These are phyloP conservation scores for Rafetus swinhoei DNA, from an alignment of 2,113 vertebrate species.

Conservation along the genomic window DNA sequence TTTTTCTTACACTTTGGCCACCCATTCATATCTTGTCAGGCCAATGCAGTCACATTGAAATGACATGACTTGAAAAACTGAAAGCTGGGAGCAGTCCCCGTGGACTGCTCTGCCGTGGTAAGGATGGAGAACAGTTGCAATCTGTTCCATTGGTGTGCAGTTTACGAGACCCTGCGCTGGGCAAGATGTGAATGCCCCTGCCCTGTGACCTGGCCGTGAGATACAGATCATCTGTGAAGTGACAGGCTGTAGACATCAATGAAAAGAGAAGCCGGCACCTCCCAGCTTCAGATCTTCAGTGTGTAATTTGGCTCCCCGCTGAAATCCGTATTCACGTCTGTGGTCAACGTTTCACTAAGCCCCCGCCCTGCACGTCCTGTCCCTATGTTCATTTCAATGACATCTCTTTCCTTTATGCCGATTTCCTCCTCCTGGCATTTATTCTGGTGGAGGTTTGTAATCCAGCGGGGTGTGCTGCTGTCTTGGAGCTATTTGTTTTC, in stretches of 20 bases:
- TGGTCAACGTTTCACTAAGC: neutral
- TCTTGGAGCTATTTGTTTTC: conserved; percentile 14
- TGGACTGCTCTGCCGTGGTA: neutral
- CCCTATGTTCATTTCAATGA: neutral
- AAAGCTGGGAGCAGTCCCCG: neutral
- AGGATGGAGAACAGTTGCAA: neutral
- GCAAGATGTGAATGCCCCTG: neutral
- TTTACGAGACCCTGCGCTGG: neutral
- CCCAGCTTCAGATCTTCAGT: neutral
- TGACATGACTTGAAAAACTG: neutral
- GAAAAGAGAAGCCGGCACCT: neutral
- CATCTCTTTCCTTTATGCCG: neutral
- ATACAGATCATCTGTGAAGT: neutral
- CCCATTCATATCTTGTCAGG: neutral
- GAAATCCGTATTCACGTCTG: neutral
- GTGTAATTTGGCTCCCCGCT: neutral
- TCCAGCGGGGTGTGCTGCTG: conserved; percentile 6
- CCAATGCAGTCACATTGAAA: neutral
- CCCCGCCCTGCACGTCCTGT: neutral
- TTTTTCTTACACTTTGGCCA: neutral
- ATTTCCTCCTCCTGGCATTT: neutral
- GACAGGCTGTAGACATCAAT: neutral
- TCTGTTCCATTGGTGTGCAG: neutral
- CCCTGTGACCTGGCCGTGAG: neutral
- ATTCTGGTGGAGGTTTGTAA: neutral